Percentiles rank a stretch among this genome's conserved stretches.
phyloP scores from a whole-genome alignment of 2,888 invertebrate genomes.

The Panopea generosa region DNA sequence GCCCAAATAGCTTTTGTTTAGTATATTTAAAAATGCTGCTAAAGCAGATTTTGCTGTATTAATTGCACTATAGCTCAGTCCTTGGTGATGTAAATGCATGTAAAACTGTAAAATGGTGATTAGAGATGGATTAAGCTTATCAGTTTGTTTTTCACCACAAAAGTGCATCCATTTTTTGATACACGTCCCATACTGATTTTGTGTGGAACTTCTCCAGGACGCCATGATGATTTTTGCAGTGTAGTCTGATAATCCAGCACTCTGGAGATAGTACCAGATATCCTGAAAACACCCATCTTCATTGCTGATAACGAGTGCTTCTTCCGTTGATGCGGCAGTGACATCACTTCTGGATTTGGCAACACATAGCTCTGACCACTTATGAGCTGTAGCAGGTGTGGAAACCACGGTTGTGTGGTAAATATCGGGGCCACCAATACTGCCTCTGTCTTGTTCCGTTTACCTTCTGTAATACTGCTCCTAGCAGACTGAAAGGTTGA shows the following conservation, averaged over 20 bases:
- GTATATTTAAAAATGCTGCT: too few relatives aligned
- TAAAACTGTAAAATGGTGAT: too few relatives aligned
- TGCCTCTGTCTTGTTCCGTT: conserved; percentile 17
- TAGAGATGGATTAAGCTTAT: too few relatives aligned
- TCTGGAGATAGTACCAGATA: conserved; percentile 21
- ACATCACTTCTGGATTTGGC: conserved; percentile 4
- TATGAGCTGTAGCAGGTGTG: conserved; percentile 17
- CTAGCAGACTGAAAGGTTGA: conserved; percentile 54
- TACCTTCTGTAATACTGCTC: conserved; percentile 43
- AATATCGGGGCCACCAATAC: conserved; percentile 39
- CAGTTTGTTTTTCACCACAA: conserved; percentile 51
- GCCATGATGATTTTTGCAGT: conserved; percentile 27
- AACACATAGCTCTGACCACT: conserved; percentile 7
- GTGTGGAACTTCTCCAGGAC: conserved; percentile 36
- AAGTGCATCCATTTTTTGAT: conserved; percentile 31
- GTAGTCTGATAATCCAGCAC: conserved; percentile 28
- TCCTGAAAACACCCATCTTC: conserved; percentile 26
- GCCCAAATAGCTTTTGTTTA: too few relatives aligned
- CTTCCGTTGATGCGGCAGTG: conserved; percentile 7
- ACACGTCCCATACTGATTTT: conserved; percentile 38
- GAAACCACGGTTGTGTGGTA: conserved; percentile 40
- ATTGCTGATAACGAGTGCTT: conserved; percentile 20
- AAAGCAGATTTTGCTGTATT: too few relatives aligned
- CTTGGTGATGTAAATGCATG: too few relatives aligned
- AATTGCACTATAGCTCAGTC: too few relatives aligned